Base-by-base conservation (phyloP, 1,140 invertebrate species). In the Archegozetes longisetosus region DNA sequence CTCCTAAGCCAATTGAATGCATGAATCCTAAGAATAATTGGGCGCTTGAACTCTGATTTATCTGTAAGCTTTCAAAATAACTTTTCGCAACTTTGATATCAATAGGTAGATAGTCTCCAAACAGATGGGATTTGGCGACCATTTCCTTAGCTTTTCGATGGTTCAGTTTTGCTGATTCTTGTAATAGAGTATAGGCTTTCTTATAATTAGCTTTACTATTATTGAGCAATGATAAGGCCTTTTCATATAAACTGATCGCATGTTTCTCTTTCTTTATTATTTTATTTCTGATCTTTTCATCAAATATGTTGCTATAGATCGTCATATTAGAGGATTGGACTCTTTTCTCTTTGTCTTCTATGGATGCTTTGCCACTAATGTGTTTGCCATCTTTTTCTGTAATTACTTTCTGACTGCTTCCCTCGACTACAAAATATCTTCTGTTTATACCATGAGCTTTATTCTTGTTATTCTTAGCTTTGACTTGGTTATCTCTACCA, bases 1-100 rank as follows among this genome's bases (percentile, higher is more conserved):
- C 81, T 29, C 74, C 75, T n/a, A 94, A 78, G 6, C 93, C 94
- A 56, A 84, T 83, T 24, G 89, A 85, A 73, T 94, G 85, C 52
- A 96, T 74, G 70, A 94, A 90, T 23, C 85, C 89, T 65, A 93
- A 73, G 63, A 82, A 89, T 78, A 89, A 84, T 73, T 96, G 89
- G 57, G 86, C 90, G 70, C 88, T 86, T 13, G 88, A 80, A 64
- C 85, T 77, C 1, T 92, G 93, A 61, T 79, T 74, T 6, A 80
- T 77, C 23, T 81, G 80, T n/a, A 97, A 73, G 64, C 81, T 80
- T 63, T 84, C 76, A 70, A 96, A 94, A 60, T 84, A 84, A 53
- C 79, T 72, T 62, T 78, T 79, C 1, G 91, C 88, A 64, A 78
- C 78, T 26, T 78, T 73, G 58, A 93, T 77, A 72, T 95, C 81